Base-by-base conservation (phyloP, 2,797 vertebrate species). In the Austrolebias charrua region DNA sequence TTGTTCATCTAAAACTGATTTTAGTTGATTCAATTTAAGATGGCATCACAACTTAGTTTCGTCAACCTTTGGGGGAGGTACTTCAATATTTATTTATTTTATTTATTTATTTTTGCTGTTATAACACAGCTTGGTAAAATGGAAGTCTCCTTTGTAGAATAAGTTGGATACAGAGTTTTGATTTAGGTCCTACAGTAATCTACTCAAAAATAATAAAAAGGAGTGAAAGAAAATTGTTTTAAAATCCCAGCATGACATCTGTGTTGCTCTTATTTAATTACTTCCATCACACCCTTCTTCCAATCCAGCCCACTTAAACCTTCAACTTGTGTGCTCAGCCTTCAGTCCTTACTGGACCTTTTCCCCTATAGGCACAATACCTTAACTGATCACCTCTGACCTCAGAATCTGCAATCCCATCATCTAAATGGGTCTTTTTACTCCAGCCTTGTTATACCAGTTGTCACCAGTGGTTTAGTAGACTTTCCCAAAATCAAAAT, bases 181-280 rank as follows among this genome's bases (percentile, higher is more conserved):
- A 76, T 60, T 60, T 75, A 72, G 69, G 71, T 60, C 56, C 67
- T 81, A n/a, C n/a, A n/a, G n/a, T n/a, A 85, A 88, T 86, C 80
- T 52, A 35, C 63, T 84, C 79, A 70, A 71, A 82, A 24, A 66
- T 69, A 78, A 75, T 78, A 72, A 81, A 60, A 71, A 83, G 76
- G 64, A 75, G 79, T 47, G 68, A 69, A 70, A 80, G 78, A 78
- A 85, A 87, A 80, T 81, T 11, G 71, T 73, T 85, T 69, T 65
- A 70, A 63, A 79, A 73, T 57, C 78, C 77, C 63, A 14, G 80
- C 71, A 67, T 61, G 73, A 78, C 52, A 2, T 65, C 72, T 66
- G 71, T 60, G 48, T 66, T 63, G 60, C 77, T 80, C 49, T 86
- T 72, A 76, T 86, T 86, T 86, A 89, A 90, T 90, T 85, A 88